Evolutionary conservation across 2,797 vertebrate genomes (phyloP).

Genomic region (Valencia hispanica): DNA sequence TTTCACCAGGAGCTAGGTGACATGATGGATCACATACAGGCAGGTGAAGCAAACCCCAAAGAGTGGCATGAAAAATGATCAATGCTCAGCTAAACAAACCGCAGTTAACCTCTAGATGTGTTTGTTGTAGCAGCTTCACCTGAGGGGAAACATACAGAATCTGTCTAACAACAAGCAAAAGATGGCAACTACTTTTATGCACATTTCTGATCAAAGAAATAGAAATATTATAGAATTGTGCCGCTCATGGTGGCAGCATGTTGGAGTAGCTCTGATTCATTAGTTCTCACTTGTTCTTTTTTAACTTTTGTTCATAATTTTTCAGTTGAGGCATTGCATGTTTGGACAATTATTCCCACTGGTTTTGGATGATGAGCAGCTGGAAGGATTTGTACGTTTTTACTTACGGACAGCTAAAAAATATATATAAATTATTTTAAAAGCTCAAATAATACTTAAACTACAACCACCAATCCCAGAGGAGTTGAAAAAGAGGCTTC

Average conservation of each 20-base stretch:
- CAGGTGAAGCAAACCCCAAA: conserved; percentile 49
- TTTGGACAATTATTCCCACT: not conserved
- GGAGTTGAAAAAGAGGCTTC: too few relatives aligned
- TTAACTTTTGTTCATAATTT: not conserved
- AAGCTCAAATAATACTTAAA: too few relatives aligned
- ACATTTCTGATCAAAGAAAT: not conserved
- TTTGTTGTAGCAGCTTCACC: conserved; percentile 19
- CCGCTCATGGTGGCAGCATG: not conserved
- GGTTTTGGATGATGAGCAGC: not conserved
- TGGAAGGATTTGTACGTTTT: not conserved
- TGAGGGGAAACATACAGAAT: conserved; percentile 6
- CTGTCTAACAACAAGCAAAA: not conserved
- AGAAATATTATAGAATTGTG: not conserved
- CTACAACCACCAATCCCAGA: too few relatives aligned
- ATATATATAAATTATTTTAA: too few relatives aligned
- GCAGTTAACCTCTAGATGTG: conserved; percentile 28
- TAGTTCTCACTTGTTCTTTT: not conserved
- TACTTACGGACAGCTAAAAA: not conserved
- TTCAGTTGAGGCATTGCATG: not conserved
- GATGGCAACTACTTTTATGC: not conserved
- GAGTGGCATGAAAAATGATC: conserved; percentile 55
- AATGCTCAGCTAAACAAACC: conserved; percentile 39
- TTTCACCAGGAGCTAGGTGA: conserved; percentile 51
- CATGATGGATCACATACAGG: conserved; percentile 56
- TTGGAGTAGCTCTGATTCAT: not conserved